Conservation (phyloP, 2,888 invertebrate genomes). For the Drosophila nr. fundita region DNA sequence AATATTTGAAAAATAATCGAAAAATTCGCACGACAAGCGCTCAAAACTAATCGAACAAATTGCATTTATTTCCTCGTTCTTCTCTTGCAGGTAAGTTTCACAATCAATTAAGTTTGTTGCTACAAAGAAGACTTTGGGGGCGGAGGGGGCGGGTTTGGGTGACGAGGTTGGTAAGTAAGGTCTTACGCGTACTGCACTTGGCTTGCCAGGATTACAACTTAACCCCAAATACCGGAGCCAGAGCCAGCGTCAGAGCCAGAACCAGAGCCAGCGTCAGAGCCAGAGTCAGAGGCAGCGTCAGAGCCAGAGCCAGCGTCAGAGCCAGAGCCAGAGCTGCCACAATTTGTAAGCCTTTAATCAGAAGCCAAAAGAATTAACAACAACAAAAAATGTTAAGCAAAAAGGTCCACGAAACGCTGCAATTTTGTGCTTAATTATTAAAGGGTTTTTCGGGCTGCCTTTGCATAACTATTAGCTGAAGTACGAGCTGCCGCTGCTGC, state of each 20-base stretch:
- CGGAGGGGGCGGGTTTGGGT: background rate
- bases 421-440: conserved; percentile 69
- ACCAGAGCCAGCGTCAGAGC: background rate
- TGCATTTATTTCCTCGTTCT: conserved; percentile 10
- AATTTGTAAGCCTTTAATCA: conserved; percentile 33
- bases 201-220: conserved; percentile 21
- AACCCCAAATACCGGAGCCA: background rate
- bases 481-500: background rate
- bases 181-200: conserved; percentile 7
- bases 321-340: conserved; percentile 1
- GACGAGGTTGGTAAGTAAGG: conserved; percentile 25
- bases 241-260: background rate
- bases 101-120: conserved; percentile 48
- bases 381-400: conserved; percentile 1
- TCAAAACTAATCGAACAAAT: conserved; percentile 10
- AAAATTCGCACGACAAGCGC: background rate
- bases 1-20: background rate
- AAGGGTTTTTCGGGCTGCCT: conserved; percentile 20
- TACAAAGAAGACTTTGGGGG: background rate
- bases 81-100: conserved; percentile 58
- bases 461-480: conserved; percentile 47
- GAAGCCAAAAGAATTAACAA: conserved; percentile 8
- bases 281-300: background rate
- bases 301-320: no score
- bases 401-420: conserved; percentile 39